phyloP scores from a whole-genome alignment of 2,113 vertebrate genomes.

The Pycnonotus jocosus region DNA sequence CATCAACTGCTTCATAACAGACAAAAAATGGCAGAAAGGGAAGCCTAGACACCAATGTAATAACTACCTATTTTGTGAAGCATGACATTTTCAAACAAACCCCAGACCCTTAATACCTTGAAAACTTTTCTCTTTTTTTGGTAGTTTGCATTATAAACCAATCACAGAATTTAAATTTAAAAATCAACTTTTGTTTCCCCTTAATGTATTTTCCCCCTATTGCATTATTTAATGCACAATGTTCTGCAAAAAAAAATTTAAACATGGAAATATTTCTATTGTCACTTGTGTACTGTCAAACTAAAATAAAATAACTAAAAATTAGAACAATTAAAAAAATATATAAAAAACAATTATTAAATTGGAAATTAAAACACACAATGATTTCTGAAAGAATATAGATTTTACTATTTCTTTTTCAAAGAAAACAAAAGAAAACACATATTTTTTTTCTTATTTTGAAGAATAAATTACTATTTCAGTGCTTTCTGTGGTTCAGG shows the following conservation, averaged over 20 bases:
- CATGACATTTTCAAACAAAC: neutral
- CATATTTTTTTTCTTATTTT: neutral
- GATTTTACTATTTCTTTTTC: neutral
- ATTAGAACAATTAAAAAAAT: neutral
- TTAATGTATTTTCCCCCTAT: neutral
- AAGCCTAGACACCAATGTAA: neutral
- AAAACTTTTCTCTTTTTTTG: neutral
- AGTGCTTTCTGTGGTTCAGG: neutral
- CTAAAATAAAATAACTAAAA: neutral
- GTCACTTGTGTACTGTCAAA: neutral
- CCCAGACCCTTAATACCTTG: neutral
- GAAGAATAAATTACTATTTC: neutral
- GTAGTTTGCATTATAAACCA: neutral
- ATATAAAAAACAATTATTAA: neutral
- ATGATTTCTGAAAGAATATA: neutral
- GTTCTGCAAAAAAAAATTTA: neutral
- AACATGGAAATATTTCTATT: neutral
- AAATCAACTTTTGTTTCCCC: neutral
- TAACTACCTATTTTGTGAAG: neutral
- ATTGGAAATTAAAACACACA: neutral
- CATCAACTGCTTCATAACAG: neutral
- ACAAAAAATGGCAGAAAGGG: neutral
- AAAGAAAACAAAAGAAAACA: neutral
- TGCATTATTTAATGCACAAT: neutral
- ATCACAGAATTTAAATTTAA: neutral